Base-by-base conservation (phyloP, 2,888 invertebrate genomes). In the Physocephala rufipes region DNA sequence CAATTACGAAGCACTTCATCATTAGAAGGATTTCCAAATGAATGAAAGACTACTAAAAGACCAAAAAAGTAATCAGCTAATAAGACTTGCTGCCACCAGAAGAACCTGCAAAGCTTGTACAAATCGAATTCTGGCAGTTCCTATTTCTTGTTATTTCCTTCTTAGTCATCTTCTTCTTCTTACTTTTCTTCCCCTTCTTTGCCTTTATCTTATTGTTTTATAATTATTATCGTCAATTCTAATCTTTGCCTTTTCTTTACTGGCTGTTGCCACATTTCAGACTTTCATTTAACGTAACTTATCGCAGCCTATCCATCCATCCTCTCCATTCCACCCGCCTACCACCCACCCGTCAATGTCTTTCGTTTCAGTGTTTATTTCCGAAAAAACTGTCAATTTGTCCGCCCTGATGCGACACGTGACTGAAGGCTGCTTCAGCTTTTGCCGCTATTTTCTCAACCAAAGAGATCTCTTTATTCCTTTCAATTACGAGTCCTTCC, bases 1-100 rank as follows among this genome's bases (percentile, higher is more conserved):
- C 84, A 83, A 85, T 84, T 84, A 84, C 84, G 79, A 36, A 36
- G 36, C 79, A 79, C 79, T 79, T 55, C 74, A 75, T 76, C 76
- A 76, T 76, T 76, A 73, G 73, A 74, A 72, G 61, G 47, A 21
- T 68, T 59, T 51, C 24, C 24, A 7, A 26, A 24, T 15, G 62
- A 36, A 45, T 16, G 30, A 28, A 16, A 51, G 51, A 47, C 5
- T n/a, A 13, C n/a, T 19, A 49, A 49, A 1, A 26, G 15, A 9
- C n/a, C 59, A 9, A 30, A 30, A 16, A 61, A 61, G 30, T 61
- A n/a, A n/a, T n/a, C n/a, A n/a, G n/a, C n/a, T 36, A 36, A 36
- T 9, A 36, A 30, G n/a, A 30, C 28, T 30, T 30, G 16, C 7
- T 47, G 26, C 26, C 21, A 7, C 28, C 15, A 12, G 19, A 67